A percentile compares a stretch with the other conserved stretches of the same genome.
Evolutionary conservation across 1,140 invertebrate species (phyloP).

Genomic region (Hylaeus anthracinus): DNA sequence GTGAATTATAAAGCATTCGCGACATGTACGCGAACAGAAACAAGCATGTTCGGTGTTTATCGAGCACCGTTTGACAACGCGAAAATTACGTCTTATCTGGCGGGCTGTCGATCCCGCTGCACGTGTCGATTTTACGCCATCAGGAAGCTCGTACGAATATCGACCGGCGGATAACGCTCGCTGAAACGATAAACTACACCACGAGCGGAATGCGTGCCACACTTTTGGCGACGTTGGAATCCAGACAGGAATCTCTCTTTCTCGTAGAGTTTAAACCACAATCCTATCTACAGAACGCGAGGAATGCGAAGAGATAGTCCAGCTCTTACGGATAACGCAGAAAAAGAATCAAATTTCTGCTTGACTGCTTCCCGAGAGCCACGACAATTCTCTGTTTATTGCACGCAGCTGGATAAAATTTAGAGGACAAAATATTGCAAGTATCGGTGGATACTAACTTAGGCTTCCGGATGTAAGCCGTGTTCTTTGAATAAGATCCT

Average conservation of each 20-base stretch:
- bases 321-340: not conserved
- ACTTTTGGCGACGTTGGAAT: conserved; percentile 13
- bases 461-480: no score
- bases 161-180: conserved; percentile 9
- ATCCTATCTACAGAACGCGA: not conserved
- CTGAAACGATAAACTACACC: conserved; percentile 25
- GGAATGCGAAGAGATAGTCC: not conserved
- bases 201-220: not conserved
- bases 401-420: no score
- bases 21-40: not conserved
- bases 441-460: no score
- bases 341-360: not conserved
- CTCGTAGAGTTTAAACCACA: not conserved
- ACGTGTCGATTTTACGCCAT: conserved; percentile 16
- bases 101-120: conserved; percentile 15
- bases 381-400: not conserved
- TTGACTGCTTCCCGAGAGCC: not conserved
- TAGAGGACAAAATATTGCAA: no score
- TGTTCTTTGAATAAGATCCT: no score
- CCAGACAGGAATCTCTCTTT: not conserved
- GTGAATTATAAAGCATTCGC: conserved; percentile 26
- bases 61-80: conserved; percentile 36
- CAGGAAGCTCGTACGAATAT: conserved; percentile 10
- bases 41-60: conserved; percentile 23
- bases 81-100: conserved; percentile 43